Base-by-base conservation (phyloP, 2,888 invertebrate species). In the Hirudinaria manillensis region DNA sequence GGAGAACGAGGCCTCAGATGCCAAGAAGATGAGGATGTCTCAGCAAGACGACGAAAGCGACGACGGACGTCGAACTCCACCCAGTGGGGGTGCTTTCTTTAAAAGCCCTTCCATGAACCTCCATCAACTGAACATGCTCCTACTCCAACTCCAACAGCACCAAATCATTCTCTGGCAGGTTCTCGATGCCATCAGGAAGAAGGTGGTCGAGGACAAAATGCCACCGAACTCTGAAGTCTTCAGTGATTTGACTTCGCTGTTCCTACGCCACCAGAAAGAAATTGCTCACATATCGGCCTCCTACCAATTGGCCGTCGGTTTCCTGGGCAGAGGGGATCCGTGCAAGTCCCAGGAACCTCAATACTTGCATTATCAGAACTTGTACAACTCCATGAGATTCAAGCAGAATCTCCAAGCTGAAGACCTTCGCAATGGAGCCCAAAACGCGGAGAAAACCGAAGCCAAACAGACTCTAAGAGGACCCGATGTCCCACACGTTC, bases 171-270 rank as follows among this genome's bases (percentile, higher is more conserved):
- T 36, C 21, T 70, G 34, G 34, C 70, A 70, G 38, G 51, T 70
- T 7, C 51, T 70, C n/a, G 70, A 70, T 21, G 34, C 70, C 27
- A 70, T 70, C 70, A 34, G 70, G 10, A 72, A 72, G 51, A 56
- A 72, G 32, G 34, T 72, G 19, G 4, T 72, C 19, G 61, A 55
- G 29, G 51, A 72, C 56, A 56, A 56, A 34, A 72, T 24, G 61
- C 29, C 61, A 53, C 4, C 32, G 2, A 72, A 61, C 32, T 45
- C 36, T 21, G 72, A 56, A 53, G 51, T 29, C 7, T 29, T 45
- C 72, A 51, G 55, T 10, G 29, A 36, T 4, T 45, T 70, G 70
- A 45, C 38, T 13, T 34, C 70, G 1, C 45, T 70, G 38, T 70
- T 70, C 29, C 36, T 70, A 4, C 38, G 38, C 1, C 70, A 70